Evolutionary conservation across 1,140 invertebrate species (phyloP), one percentile per base, ranked within the genome.

Genomic region (Caerostris darwini): DNA sequence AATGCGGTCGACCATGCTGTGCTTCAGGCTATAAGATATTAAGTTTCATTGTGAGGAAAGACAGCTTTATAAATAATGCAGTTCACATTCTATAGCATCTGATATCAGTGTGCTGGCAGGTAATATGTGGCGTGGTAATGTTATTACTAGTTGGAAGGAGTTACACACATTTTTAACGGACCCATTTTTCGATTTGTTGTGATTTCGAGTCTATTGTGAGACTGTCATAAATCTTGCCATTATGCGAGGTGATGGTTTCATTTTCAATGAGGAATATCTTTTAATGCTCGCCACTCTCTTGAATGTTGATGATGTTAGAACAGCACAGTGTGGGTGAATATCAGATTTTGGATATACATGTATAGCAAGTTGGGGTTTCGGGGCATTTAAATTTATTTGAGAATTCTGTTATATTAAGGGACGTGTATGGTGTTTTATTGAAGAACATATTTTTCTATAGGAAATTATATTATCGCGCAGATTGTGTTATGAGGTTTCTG

Each of bases 31-130:
- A 57, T 59, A 58, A 58, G 71, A 90, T 90, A 90, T 90, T 90
- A 90, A 90, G 89, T 90, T 90, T 61, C 89, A 90, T 90, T 90
- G 71, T 90, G 54, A 81, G 53, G 89, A 59, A 34, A 58, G 71
- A 81, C 67, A 50, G n/a, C 54, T 69, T 90, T 90, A 90, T 90
- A 90, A 90, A 90, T 90, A 90, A 90, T 90, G 89, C 89, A 90
- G 54, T 50, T 77, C 53, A 19, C 57, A 90, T 90, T 90, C 69
- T 90, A 19, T 67, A 50, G 71, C 54, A n/a, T 61, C 17, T 81
- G 89, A 77, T 90, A 90, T 90, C 89, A 90, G 64, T 56, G 89
- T 17, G 50, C 67, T 53, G 61, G 87, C 67, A 83, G 82, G 82
- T 89, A 64, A 89, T 89, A 59, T 59, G 34, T 59, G 87, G 14